phyloP scores from a whole-genome alignment of 2,797 vertebrate species.

The Notamacropus eugenii region DNA sequence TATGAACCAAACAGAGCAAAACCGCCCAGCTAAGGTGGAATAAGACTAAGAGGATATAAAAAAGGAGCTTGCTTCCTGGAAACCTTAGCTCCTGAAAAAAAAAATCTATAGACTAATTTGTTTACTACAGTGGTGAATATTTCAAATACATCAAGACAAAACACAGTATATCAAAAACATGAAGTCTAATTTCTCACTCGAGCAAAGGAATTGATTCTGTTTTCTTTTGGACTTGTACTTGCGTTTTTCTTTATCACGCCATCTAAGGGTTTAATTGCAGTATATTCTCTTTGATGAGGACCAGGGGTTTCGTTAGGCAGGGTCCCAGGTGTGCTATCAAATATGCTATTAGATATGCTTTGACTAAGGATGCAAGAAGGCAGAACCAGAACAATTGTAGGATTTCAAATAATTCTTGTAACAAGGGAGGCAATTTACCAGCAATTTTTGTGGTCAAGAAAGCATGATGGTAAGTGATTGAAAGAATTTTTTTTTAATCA shows the following conservation, averaged over 20 bases:
- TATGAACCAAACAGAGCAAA: neutral
- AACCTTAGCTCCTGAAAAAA: conserved; percentile 55
- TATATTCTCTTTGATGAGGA: conserved; percentile 78
- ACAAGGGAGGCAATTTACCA: conserved; percentile 72
- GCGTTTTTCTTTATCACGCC: conserved; percentile 60
- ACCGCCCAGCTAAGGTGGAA: conserved; percentile 8
- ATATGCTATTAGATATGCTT: conserved; percentile 62
- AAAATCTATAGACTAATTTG: conserved; percentile 64
- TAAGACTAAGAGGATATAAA: conserved; percentile 41
- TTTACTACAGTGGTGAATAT: conserved; percentile 60
- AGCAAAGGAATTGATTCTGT: conserved; percentile 57
- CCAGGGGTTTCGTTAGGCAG: conserved; percentile 72
- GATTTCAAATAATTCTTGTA: conserved; percentile 74
- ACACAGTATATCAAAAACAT: conserved; percentile 59
- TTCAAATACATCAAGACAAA: conserved; percentile 64
- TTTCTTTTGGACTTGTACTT: conserved; percentile 60
- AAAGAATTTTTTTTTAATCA: conserved; percentile 46
- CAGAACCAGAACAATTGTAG: conserved; percentile 56
- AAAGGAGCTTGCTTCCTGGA: conserved; percentile 43
- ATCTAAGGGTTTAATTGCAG: conserved; percentile 71
- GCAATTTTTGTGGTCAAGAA: conserved; percentile 61
- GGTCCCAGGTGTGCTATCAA: conserved; percentile 67
- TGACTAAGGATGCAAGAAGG: conserved; percentile 63
- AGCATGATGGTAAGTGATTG: conserved; percentile 58
- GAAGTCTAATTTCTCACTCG: conserved; percentile 71